phyloP scores from a whole-genome alignment of 2,113 vertebrate species.

The Laticauda colubrina region DNA sequence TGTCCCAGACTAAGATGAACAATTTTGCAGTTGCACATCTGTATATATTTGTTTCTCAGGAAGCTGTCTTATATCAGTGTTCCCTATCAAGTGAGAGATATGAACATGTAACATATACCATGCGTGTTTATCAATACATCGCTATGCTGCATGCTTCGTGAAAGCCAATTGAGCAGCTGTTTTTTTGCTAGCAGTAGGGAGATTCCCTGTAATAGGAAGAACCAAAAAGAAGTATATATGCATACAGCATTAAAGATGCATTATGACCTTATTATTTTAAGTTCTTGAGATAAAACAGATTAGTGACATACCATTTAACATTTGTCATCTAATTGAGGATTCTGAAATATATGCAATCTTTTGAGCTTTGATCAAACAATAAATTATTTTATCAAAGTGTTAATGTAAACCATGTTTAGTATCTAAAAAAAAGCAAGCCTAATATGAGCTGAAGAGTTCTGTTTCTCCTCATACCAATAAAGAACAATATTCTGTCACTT shows the following conservation, averaged over 20 bases:
- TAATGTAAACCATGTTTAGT: neutral
- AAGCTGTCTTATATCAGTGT: neutral
- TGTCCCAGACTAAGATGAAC: slow-evolving; percentile 36
- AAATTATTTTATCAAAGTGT: neutral
- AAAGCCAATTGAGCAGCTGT: neutral
- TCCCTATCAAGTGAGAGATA: neutral
- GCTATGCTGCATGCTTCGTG: neutral
- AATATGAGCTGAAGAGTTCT: neutral
- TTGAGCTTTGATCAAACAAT: neutral
- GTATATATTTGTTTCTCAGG: neutral
- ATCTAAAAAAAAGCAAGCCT: neutral
- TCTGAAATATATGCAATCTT: neutral
- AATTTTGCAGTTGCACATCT: neutral
- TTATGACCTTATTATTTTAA: neutral
- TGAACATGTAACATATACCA: neutral
- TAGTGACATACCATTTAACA: neutral
- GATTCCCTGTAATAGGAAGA: neutral
- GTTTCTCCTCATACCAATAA: neutral
- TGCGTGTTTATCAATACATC: neutral
- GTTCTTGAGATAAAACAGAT: neutral
- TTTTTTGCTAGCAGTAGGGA: neutral
- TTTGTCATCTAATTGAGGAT: neutral
- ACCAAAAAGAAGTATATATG: neutral
- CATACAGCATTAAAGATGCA: neutral
- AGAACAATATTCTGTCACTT: neutral